These are phyloP conservation scores for Cephus pygmeus DNA, from an alignment of 2,888 invertebrate genomes.

Conservation along the genomic window DNA sequence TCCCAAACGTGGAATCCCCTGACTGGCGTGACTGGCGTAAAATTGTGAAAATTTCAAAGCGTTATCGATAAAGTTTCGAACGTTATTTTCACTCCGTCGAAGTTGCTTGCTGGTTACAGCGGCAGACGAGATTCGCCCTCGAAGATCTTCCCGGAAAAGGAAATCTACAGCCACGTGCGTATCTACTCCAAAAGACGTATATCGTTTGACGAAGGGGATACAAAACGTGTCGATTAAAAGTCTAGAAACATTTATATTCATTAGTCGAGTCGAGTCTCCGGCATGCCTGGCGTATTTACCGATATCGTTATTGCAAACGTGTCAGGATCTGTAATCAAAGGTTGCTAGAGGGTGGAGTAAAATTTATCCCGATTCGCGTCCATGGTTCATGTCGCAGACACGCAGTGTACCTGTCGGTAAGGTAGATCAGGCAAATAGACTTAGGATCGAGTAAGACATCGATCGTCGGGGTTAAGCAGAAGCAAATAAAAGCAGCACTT, in stretches of 20 bases:
- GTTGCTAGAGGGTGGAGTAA: background rate
- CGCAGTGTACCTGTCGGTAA: background rate
- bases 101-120: background rate
- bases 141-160: background rate
- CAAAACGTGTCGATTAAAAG: no score
- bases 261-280: no score
- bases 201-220: no score
- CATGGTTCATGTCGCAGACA: background rate
- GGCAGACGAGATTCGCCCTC: background rate
- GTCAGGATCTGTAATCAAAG: background rate
- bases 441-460: background rate
- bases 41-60: background rate
- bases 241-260: no score
- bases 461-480: background rate
- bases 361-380: background rate
- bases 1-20: background rate
- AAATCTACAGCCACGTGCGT: background rate
- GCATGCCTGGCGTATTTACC: background rate
- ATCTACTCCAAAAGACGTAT: no score
- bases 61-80: background rate
- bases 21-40: background rate
- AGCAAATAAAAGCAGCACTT: conserved; percentile 19
- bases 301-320: background rate
- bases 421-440: background rate
- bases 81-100: background rate